phyloP scores from a whole-genome alignment of 1,140 invertebrate species.

The Vanessa tameamea region DNA sequence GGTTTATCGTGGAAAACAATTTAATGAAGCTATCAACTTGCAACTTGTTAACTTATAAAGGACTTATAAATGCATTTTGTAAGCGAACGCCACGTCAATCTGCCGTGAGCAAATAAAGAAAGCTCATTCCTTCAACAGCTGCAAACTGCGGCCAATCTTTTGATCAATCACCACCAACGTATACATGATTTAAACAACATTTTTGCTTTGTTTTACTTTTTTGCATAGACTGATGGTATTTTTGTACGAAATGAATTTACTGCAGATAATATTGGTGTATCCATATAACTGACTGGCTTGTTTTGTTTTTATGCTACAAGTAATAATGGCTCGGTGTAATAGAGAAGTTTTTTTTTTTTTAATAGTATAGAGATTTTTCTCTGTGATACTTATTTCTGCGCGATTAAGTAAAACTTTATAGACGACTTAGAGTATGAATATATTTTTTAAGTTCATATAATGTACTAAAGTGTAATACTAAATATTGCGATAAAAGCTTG shows the following conservation, averaged over 20 bases:
- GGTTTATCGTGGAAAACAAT: constrained; percentile 41
- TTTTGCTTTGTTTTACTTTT: constrained; percentile 21
- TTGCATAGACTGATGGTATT: neutral
- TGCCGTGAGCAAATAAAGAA: constrained; percentile 58
- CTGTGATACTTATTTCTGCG: neutral
- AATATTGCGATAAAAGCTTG: too few relatives aligned
- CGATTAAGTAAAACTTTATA: neutral
- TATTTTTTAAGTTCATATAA: too few relatives aligned
- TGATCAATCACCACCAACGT: constrained; percentile 36
- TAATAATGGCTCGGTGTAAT: too few relatives aligned
- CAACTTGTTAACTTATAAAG: constrained; percentile 44
- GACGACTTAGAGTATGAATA: too few relatives aligned
- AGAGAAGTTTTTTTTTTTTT: too few relatives aligned
- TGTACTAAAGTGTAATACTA: too few relatives aligned
- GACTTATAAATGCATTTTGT: constrained; percentile 32
- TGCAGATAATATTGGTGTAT: too few relatives aligned
- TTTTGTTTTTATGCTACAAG: too few relatives aligned
- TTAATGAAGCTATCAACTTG: constrained; percentile 58
- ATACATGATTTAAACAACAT: constrained; percentile 29
- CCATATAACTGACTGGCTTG: too few relatives aligned
- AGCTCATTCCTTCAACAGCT: constrained; percentile 46
- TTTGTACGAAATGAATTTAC: too few relatives aligned
- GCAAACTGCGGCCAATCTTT: constrained; percentile 40
- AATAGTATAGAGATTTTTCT: too few relatives aligned
- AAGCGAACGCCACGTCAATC: constrained; percentile 46